Percentiles rank a stretch among this genome's conserved stretches.
These are phyloP conservation scores for Pao palembangensis DNA, from an alignment of 2,113 vertebrate species.

Conservation along the genomic window DNA sequence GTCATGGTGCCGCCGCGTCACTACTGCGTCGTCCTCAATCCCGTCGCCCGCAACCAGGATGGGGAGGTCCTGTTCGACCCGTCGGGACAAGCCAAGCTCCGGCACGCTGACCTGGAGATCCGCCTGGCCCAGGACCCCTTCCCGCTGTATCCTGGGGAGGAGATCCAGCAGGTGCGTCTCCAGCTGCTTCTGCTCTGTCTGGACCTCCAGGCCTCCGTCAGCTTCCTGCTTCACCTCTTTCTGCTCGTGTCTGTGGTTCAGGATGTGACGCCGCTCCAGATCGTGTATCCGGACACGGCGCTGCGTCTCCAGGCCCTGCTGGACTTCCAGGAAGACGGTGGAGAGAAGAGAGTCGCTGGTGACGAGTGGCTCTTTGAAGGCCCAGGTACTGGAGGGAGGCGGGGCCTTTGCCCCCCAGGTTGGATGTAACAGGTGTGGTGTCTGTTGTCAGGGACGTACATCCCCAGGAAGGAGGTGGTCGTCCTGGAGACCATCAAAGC, in stretches of 20 bases:
- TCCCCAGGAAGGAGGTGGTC: constrained; percentile 85
- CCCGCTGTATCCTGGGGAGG: constrained; percentile 83
- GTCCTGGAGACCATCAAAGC: constrained; percentile 84
- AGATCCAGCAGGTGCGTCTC: constrained; percentile 75
- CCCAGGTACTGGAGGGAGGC: constrained; percentile 67
- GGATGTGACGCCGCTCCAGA: constrained; percentile 81
- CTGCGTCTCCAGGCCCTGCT: constrained; percentile 85
- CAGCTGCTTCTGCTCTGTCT: not conserved
- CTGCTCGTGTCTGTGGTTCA: constrained; percentile 37
- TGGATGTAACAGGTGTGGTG: too few species aligned
- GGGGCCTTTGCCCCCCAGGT: not conserved
- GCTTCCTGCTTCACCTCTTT: not conserved
- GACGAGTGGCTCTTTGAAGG: constrained; percentile 94
- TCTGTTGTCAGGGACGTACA: constrained; percentile 80
- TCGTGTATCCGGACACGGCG: constrained; percentile 87
- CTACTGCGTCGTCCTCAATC: constrained; percentile 84
- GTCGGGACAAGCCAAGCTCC: constrained; percentile 83
- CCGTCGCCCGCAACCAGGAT: constrained; percentile 68
- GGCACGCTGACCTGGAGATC: constrained; percentile 87
- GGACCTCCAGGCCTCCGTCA: too few species aligned
- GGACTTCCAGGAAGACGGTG: constrained; percentile 76
- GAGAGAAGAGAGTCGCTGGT: constrained; percentile 78
- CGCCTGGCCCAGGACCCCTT: constrained; percentile 85
- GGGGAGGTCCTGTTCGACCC: constrained; percentile 69
- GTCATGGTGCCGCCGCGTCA: constrained; percentile 85